Conservation (phyloP, 2,888 invertebrate genomes). For the Spicauda simplicius region DNA sequence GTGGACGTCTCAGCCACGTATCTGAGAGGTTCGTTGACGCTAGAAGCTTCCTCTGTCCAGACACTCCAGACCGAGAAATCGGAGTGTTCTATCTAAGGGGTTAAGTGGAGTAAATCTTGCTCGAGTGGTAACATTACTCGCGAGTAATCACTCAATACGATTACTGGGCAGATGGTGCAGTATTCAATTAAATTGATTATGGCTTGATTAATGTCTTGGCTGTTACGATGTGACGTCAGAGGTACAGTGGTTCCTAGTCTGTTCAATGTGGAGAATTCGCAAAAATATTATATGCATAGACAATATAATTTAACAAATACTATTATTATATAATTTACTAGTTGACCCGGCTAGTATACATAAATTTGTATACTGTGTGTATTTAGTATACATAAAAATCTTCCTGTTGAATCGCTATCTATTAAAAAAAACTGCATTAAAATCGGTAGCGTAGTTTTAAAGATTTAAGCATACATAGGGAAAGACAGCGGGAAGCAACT, state of each 20-base stretch:
- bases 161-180: conserved; percentile 26
- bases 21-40: conserved; percentile 19
- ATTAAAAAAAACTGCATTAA: too few relatives aligned
- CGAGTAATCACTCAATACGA: conserved; percentile 37
- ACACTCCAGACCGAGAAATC: conserved; percentile 5
- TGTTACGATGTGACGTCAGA: conserved; percentile 31
- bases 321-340: too few relatives aligned
- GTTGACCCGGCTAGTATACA: too few relatives aligned
- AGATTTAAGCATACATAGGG: too few relatives aligned
- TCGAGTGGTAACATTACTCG: conserved; percentile 32
- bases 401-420: too few relatives aligned
- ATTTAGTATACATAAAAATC: too few relatives aligned
- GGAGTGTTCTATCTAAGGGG: conserved; percentile 12
- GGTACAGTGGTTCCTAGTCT: not conserved
- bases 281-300: too few relatives aligned
- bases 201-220: conserved; percentile 32
- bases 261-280: not conserved
- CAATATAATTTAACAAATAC: too few relatives aligned
- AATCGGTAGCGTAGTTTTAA: too few relatives aligned
- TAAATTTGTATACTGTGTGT: too few relatives aligned
- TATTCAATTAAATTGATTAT: conserved; percentile 36
- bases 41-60: conserved; percentile 24
- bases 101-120: conserved; percentile 29
- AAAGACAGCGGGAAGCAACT: too few relatives aligned
- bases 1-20: not conserved